A percentile compares a stretch with the other conserved stretches of the same genome.
phyloP scores from a whole-genome alignment of 2,888 invertebrate genomes.

The Papilio demoleus region DNA sequence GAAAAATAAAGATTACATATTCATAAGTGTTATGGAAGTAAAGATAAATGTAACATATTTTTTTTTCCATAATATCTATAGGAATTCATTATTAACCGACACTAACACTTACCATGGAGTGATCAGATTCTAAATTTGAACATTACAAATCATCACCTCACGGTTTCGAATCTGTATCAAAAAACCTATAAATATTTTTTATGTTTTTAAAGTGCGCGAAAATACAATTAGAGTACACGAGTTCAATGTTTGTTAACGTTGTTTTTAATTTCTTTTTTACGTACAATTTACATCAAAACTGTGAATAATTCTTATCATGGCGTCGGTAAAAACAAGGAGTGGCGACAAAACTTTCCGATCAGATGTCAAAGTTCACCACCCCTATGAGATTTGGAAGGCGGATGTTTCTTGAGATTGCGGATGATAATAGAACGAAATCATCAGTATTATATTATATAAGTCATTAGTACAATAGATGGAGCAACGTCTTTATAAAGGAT shows the following conservation, averaged over 20 bases:
- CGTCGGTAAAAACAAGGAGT: constrained; percentile 20
- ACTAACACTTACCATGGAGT: not conserved
- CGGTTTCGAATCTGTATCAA: not conserved
- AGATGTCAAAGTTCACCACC: constrained; percentile 22
- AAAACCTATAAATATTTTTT: not conserved
- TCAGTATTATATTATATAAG: constrained; percentile 69
- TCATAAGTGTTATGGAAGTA: not conserved
- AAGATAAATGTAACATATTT: not conserved
- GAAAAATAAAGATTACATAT: not conserved
- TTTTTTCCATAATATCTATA: not conserved
- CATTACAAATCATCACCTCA: not conserved
- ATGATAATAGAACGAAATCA: constrained; percentile 59
- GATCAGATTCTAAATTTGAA: not conserved
- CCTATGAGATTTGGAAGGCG: constrained; percentile 37
- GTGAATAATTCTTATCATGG: constrained; percentile 24
- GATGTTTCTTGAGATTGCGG: constrained; percentile 52
- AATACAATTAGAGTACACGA: constrained; percentile 2
- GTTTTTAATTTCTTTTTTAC: constrained; percentile 20
- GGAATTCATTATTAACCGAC: not conserved
- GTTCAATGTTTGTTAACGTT: not conserved
- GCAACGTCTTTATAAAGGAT: constrained; percentile 73
- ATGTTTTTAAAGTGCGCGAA: not conserved
- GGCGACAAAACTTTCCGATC: constrained; percentile 29
- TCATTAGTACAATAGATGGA: constrained; percentile 66
- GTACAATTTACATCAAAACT: constrained; percentile 17